Percentiles rank a stretch among this genome's conserved stretches.
Conservation (phyloP, 2,797 vertebrate species). For the Neosalanx taihuensis region DNA sequence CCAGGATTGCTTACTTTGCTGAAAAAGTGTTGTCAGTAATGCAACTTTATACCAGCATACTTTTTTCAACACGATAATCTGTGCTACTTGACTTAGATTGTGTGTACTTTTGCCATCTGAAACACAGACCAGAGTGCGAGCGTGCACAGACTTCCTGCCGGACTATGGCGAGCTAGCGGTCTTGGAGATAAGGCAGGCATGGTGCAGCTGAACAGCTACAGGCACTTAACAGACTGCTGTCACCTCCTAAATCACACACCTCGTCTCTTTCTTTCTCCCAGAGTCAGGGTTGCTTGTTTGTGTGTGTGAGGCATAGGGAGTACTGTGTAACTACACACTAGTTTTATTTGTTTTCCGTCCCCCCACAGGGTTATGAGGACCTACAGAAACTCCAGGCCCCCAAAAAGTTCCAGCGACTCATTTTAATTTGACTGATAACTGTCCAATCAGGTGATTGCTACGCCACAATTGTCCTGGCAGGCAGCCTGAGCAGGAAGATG, state of each 20-base stretch:
- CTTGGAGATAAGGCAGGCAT: conserved; percentile 55
- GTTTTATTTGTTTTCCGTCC: background rate
- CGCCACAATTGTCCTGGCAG: conserved; percentile 51
- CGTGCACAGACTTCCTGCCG: conserved; percentile 38
- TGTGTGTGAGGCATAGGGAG: conserved; percentile 38
- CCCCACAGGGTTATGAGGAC: conserved; percentile 47
- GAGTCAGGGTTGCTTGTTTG: conserved; percentile 43
- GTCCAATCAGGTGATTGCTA: conserved; percentile 56
- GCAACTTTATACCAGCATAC: too few relatives aligned
- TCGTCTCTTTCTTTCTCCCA: conserved; percentile 45
- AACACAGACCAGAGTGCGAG: conserved; percentile 26
- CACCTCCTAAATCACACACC: conserved; percentile 70
- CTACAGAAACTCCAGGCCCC: conserved; percentile 48
- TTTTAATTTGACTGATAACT: conserved; percentile 62
- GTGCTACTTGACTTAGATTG: too few relatives aligned
- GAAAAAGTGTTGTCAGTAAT: too few relatives aligned
- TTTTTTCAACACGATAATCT: too few relatives aligned
- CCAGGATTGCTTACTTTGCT: too few relatives aligned
- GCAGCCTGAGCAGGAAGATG: conserved; percentile 30
- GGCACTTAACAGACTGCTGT: conserved; percentile 54
- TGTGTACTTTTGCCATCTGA: too few relatives aligned
- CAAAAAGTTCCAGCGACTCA: conserved; percentile 47
- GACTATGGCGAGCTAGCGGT: conserved; percentile 44
- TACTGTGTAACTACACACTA: conserved; percentile 35
- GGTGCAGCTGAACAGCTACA: conserved; percentile 41